Base-by-base conservation (phyloP, 2,113 vertebrate genomes). In the Butorides virescens region DNA sequence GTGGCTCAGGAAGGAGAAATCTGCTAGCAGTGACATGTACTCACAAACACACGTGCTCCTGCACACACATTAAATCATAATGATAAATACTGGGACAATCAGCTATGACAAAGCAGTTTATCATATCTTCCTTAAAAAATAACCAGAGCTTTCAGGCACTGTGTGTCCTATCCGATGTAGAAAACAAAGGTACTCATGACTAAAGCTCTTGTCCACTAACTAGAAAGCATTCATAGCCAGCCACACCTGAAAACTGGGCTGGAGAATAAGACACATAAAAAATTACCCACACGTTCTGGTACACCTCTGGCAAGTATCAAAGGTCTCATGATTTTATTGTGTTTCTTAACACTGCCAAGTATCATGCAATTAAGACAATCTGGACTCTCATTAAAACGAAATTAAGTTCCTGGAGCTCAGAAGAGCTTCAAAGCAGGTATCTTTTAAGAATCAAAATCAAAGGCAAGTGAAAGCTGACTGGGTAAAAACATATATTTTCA, bases 331-430 rank as follows among this genome's bases (percentile, higher is more conserved):
- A 80, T 79, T 90, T 68, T 83, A 37, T 61, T 73, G 25, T 75
- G 94, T 93, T 88, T 91, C 81, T 82, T 82, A 87, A 36, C 22
- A 52, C 44, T 90, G 92, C 84, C 95, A 95, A 96, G 93, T 92
- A 96, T 95, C 88, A 85, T 86, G 77, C 78, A 96, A 94, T 95
- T 96, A 95, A 95, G 82, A 82, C 68, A 88, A 92, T 83, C 90
- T 93, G 90, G 88, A 90, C 88, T 86, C 67, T 88, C 71, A 94
- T 93, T 97, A 90, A 92, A 94, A 85, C 18, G 5, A 85, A 97
- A 95, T 95, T 93, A 96, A 86, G 17, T 80, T 96, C 75, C 90
- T 11, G 0, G 50, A 61, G 63, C 81, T 83, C 82, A 71, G 55
- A 88, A 86, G 44, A 50, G 58, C 90, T 96, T 96, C 93, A 96